A percentile compares a stretch with the other conserved stretches of the same genome.
These are phyloP conservation scores for Orthosia gothica DNA, from an alignment of 2,888 invertebrate genomes.

Conservation along the genomic window DNA sequence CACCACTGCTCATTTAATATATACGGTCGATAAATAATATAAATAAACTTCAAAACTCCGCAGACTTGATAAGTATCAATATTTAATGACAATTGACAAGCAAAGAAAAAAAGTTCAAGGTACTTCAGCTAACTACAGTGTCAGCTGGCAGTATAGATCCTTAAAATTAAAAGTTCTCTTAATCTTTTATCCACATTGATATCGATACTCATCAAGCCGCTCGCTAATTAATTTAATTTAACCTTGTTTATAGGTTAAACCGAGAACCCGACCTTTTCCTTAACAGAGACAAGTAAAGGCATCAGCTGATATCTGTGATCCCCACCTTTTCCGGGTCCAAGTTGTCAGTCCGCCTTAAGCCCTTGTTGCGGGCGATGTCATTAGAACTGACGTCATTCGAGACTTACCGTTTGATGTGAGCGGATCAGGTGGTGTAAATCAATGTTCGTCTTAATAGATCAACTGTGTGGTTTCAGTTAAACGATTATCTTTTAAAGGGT, in stretches of 20 bases:
- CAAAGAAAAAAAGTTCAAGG: no score
- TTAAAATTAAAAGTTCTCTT: no score
- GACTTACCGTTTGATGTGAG: conserved; percentile 47
- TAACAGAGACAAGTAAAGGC: conserved; percentile 13
- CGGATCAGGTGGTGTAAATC: conserved; percentile 48
- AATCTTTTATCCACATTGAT: neutral
- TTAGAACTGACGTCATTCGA: conserved; percentile 53
- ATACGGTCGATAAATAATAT: no score
- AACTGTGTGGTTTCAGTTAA: conserved; percentile 32
- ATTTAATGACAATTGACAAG: neutral
- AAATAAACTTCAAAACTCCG: neutral
- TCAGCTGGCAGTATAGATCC: no score
- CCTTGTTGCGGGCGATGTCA: conserved; percentile 51
- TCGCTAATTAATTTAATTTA: neutral
- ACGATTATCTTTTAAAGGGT: conserved; percentile 9
- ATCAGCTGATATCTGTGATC: conserved; percentile 44
- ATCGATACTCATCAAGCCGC: neutral
- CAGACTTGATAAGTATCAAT: neutral
- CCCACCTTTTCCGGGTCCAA: conserved; percentile 57
- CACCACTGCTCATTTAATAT: no score
- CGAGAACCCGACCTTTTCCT: conserved; percentile 26
- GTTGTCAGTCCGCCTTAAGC: conserved; percentile 50
- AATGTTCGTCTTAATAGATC: conserved; percentile 40
- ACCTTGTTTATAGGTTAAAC: neutral
- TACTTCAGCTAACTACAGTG: no score